Evolutionary conservation across 2,797 vertebrate species (phyloP).

Genomic region (Pseudochirops cupreus): DNA sequence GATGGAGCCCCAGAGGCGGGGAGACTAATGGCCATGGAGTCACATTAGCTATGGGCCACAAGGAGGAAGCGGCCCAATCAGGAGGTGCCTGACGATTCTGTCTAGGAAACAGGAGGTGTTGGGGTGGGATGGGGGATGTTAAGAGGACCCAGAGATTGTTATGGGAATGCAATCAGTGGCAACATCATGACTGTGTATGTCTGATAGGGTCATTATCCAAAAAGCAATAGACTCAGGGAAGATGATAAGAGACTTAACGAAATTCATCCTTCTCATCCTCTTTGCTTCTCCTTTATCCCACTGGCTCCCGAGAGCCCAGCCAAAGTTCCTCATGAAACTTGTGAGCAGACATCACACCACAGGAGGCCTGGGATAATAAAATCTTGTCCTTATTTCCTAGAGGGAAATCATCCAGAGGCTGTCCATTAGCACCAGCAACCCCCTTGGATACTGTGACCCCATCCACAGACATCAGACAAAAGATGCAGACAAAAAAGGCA

Average conservation of each 20-base stretch:
- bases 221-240: neutral
- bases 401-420: neutral
- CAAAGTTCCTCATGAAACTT: neutral
- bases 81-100: neutral
- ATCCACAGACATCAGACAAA: neutral
- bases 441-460: neutral
- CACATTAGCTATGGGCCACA: neutral
- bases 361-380: neutral
- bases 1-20: neutral
- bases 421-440: neutral
- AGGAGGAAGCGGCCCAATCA: too few relatives aligned
- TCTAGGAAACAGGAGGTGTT: neutral
- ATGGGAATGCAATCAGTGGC: neutral
- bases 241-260: neutral
- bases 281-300: neutral
- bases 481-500: conserved; percentile 74
- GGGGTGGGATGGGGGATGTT: neutral
- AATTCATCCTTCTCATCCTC: neutral
- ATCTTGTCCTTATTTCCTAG: neutral
- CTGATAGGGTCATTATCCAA: neutral
- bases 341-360: neutral
- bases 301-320: neutral
- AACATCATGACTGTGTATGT: neutral
- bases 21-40: neutral
- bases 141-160: neutral